Evolutionary conservation across 2,888 invertebrate genomes (phyloP), one percentile per base, ranked within the genome.

Genomic region (Amphimallon solstitiale): DNA sequence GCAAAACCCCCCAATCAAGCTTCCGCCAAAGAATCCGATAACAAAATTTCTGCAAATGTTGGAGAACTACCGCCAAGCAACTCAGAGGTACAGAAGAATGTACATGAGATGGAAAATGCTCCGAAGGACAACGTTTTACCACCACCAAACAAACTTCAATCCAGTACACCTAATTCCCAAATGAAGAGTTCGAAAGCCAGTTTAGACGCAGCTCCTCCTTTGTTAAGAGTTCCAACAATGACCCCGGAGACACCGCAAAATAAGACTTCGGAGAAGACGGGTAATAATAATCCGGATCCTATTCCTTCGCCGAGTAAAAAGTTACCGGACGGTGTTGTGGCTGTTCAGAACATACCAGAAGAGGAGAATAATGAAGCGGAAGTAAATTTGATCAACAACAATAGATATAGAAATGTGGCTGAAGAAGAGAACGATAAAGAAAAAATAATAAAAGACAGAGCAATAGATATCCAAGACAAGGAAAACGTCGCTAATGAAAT

Each of bases 401-500:
- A 67, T 43, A 63, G 67, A 19, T 67, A 67, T 23, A 54, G 67
- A 23, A 67, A 67, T 51, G 63, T 67, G 21, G 65, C 52, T 2
- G 66, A 82, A 63, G 81, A 80, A 69, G 72, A 81, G 40, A 83
- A 83, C 65, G 81, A 65, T n/a, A 73, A 73, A 49, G 63, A 52
- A 38, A 76, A 75, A 40, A 75, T 74, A 29, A 65, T 65, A 7
- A 29, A 15, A 10, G 49, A 51, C 5, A 61, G 43, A 19, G 23
- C 35, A 15, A 59, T 49, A 14, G 67, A 67, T 12, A 43, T 60
- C 14, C 56, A 52, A 43, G 79, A 80, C 35, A 79, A 77, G 52
- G 81, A 81, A 63, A 81, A 81, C 66, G 79, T 72, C 0, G 81
- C 80, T 0, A 74, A 79, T 35, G 82, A 82, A 73, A 77, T 77